phyloP scores from a whole-genome alignment of 1,140 invertebrate species.

The Euwallacea fornicatus region DNA sequence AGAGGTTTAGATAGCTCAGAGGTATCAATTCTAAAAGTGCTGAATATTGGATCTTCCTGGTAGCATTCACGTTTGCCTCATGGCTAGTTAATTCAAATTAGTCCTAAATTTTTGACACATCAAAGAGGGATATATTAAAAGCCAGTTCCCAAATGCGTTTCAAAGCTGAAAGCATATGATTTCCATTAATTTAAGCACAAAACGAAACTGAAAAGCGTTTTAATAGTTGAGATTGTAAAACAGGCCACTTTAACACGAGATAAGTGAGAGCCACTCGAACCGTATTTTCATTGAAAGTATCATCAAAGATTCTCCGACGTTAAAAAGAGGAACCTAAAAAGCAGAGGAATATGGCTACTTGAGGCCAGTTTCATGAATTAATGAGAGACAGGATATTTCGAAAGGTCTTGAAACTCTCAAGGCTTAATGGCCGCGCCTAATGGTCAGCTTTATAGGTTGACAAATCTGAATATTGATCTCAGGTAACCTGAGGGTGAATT shows the following conservation, averaged over 20 bases:
- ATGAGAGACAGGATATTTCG: no score
- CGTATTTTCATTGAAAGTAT: neutral
- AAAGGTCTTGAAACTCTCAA: no score
- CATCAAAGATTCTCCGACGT: neutral
- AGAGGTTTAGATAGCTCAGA: no score
- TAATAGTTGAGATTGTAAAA: neutral
- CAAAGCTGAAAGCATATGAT: neutral
- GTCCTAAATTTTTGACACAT: neutral
- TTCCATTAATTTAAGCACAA: neutral
- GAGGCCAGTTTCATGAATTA: no score
- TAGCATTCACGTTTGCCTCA: neutral
- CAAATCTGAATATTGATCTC: no score
- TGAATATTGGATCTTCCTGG: neutral
- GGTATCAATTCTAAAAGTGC: no score
- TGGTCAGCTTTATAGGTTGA: no score
- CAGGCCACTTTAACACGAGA: conserved; percentile 3
- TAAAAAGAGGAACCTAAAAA: neutral
- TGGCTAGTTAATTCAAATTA: neutral
- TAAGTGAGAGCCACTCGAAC: conserved; percentile 1
- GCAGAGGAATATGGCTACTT: neutral
- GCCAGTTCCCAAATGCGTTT: neutral
- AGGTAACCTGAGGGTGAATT: no score
- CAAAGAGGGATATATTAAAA: neutral
- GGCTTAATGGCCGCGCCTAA: no score
- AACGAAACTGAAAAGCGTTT: neutral